Evolutionary conservation across 2,888 invertebrate species (phyloP), one percentile per base, ranked within the genome.

Genomic region (Phalera bucephala): DNA sequence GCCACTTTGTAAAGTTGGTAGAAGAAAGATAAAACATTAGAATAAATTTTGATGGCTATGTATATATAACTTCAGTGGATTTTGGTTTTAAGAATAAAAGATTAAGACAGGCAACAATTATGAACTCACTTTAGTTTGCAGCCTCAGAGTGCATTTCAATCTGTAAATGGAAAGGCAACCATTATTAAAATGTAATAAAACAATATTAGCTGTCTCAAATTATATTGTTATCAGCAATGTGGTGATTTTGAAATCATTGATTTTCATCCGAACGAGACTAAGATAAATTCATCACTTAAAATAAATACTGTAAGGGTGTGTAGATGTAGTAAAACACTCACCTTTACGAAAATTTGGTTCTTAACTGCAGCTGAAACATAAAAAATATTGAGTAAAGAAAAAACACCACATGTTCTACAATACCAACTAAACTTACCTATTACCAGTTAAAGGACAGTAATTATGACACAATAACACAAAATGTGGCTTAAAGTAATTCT

Each of bases 251-350:
- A 69, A 83, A 84, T 82, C 83, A 84, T 47, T 33, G 32, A 52
- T 44, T 38, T 62, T 84, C 83, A 84, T 84, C 72, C 80, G 81
- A 83, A 84, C 82, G 81, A 84, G 84, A 83, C 84, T 72, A 72
- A 59, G 64, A 51, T 50, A 50, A 48, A 68, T 60, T 79, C 83
- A 83, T 83, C 81, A 81, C 51, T 23, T 20, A n/a, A n/a, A n/a
- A n/a, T n/a, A n/a, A n/a, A n/a, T n/a, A n/a, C n/a, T n/a, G n/a
- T n/a, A n/a, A n/a, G n/a, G n/a, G n/a, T n/a, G n/a, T n/a, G n/a
- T n/a, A n/a, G n/a, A n/a, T n/a, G n/a, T n/a, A n/a, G 39, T 41
- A 20, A 26, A 14, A 35, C 36, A 52, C 61, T 53, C 34, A 66
- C 64, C 59, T 55, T 37, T 17, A 17, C 26, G 6, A 1, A 19